phyloP scores from a whole-genome alignment of 2,888 invertebrate genomes.

The Amiota mariae region DNA sequence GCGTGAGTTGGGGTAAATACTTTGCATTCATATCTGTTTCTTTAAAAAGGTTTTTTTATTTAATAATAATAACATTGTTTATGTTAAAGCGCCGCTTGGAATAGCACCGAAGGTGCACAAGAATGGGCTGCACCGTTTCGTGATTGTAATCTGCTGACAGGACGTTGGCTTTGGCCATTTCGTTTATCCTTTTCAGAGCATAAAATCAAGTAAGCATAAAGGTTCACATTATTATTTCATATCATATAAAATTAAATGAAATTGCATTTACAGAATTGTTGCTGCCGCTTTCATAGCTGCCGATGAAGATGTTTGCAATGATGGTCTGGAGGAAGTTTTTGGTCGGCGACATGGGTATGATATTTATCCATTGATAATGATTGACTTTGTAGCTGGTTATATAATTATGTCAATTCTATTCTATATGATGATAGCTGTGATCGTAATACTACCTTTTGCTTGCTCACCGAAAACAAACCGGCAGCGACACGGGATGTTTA shows the following conservation, averaged over 20 bases:
- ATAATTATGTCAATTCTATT: neutral
- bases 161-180: slow-evolving; percentile 74
- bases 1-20: slow-evolving; percentile 70
- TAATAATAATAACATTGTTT: slow-evolving; percentile 40
- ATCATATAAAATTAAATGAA: slow-evolving; percentile 11
- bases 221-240: neutral
- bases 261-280: slow-evolving; percentile 74
- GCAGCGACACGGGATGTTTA: slow-evolving; percentile 75
- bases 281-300: slow-evolving; percentile 78
- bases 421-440: slow-evolving; percentile 68
- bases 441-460: slow-evolving; percentile 74
- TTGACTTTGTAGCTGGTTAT: neutral
- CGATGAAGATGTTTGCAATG: slow-evolving; percentile 83
- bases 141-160: slow-evolving; percentile 72
- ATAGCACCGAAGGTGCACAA: slow-evolving; percentile 71
- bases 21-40: no score
- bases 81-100: slow-evolving; percentile 68
- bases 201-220: slow-evolving; percentile 69
- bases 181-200: slow-evolving; percentile 72
- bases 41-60: neutral
- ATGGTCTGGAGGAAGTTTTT: slow-evolving; percentile 80
- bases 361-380: neutral
- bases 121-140: slow-evolving; percentile 74
- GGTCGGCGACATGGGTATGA: slow-evolving; percentile 78
- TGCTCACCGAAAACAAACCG: slow-evolving; percentile 70